Conservation (phyloP, 1,140 invertebrate species). For the Globodera rostochiensis region DNA sequence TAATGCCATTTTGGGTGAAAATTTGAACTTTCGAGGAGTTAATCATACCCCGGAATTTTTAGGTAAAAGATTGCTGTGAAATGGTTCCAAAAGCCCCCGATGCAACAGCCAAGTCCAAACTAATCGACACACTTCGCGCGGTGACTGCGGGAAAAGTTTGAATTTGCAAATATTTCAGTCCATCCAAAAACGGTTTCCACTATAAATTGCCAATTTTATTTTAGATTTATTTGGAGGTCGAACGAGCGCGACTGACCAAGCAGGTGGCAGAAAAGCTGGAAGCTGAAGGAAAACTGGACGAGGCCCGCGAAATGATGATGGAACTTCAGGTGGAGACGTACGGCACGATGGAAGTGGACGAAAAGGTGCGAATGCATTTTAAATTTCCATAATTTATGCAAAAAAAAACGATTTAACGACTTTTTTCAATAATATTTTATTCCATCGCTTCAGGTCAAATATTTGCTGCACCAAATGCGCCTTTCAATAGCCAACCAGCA, state of each 20-base stretch:
- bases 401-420: too few species aligned
- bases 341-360: constrained; percentile 95
- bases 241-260: constrained; percentile 90
- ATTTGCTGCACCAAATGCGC: constrained; percentile 98
- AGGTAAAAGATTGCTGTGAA: constrained; percentile 82
- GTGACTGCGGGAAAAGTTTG: constrained; percentile 92
- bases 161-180: constrained; percentile 5
- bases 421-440: constrained; percentile 3
- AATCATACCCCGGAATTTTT: neutral
- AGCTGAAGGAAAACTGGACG: constrained; percentile 83
- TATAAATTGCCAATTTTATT: neutral
- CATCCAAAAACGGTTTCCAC: too few species aligned
- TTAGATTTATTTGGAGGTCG: constrained; percentile 97
- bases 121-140: constrained; percentile 90
- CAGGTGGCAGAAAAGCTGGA: constrained; percentile 91
- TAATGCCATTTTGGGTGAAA: neutral
- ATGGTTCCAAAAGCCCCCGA: constrained; percentile 91
- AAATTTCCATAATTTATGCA: too few species aligned
- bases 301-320: constrained; percentile 88
- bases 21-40: neutral
- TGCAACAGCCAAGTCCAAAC: constrained; percentile 85
- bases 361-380: constrained; percentile 74
- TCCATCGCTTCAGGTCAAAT: constrained; percentile 69
- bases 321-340: constrained; percentile 96
- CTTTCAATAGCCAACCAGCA: constrained; percentile 92